A percentile compares a stretch with the other conserved stretches of the same genome.
Evolutionary conservation across 1,140 invertebrate genomes (phyloP).

Genomic region (Homarus americanus): DNA sequence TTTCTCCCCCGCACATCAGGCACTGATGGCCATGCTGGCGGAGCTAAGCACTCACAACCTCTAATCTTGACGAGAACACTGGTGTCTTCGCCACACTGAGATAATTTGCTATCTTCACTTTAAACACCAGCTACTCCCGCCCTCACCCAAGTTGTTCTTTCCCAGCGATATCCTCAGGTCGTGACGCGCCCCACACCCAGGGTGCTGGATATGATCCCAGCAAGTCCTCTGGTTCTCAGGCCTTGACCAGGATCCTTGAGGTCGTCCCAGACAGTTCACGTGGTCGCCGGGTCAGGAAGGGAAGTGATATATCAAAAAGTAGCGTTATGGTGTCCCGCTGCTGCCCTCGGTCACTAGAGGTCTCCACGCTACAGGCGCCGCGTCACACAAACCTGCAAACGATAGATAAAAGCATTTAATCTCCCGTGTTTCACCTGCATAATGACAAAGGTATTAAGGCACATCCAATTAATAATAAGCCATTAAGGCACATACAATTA

Average conservation of each 20-base stretch:
- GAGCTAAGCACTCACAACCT: neutral
- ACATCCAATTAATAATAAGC: no score
- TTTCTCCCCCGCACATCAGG: conserved; percentile 1
- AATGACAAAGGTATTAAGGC: no score
- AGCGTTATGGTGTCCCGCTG: no score
- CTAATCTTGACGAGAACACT: neutral
- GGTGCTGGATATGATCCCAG: neutral
- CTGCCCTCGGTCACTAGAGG: no score
- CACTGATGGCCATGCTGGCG: neutral
- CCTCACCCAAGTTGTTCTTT: neutral
- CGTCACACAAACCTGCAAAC: no score
- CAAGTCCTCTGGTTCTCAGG: neutral
- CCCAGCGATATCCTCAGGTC: neutral
- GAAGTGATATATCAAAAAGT: no score
- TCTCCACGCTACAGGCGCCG: no score
- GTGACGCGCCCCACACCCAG: neutral
- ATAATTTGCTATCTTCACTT: neutral
- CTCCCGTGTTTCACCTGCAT: no score
- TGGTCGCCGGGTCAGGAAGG: neutral
- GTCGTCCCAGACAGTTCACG: neutral
- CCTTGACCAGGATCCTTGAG: neutral
- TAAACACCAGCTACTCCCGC: neutral
- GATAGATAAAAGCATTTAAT: no score
- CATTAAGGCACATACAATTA: no score
- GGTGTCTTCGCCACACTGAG: neutral